Evolutionary conservation across 1,140 invertebrate genomes (phyloP), one percentile per base, ranked within the genome.

Genomic region (Euwallacea fornicatus): DNA sequence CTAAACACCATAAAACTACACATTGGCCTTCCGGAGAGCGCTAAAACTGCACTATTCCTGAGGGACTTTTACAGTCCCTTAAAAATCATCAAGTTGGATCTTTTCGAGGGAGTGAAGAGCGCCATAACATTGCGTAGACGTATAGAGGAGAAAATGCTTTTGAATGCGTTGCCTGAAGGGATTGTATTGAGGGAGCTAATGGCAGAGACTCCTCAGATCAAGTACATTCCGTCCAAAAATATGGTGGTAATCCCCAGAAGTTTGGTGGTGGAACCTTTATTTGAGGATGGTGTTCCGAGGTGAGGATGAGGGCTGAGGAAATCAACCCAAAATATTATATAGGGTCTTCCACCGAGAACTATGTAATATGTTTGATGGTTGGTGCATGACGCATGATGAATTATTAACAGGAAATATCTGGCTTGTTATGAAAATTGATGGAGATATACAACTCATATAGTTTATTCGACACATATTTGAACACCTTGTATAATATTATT

Each of bases 11-110:
- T 87, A 58, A 72, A 76, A 10, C 70, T 87, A 10, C 84, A 87
- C 78, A 79, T 88, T 33, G 87, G 87, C 0, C 81, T 86, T 53
- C 84, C 86, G 8, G 78, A 83, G 9, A 77, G 77, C 42, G 78
- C 85, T 69, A 75, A 81, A 41, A 78, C 83, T 55, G 69, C 78
- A 2, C 70, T 76, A 6, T 84, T 82, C 58, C 71, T 86, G 0
- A 83, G 85, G 58, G 77, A 81, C 7, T 82, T 83, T 67, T 86
- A 86, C 75, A 78, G 72, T 7, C 74, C 80, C 21, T 76, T 87
- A 55, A 81, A 78, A 13, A 77, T 86, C 15, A 81, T 85, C 63
- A 85, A 83, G 67, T 79, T 82, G 56, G 83, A 86, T 73, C 83
- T 86, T 54, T 86, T 87, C 70, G 76, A 80, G 56, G 85, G 84